Percentiles rank a stretch among this genome's conserved stretches.
phyloP scores from a whole-genome alignment of 64 coral and sea anemone genomes.

The Exaiptasia diaphana region DNA sequence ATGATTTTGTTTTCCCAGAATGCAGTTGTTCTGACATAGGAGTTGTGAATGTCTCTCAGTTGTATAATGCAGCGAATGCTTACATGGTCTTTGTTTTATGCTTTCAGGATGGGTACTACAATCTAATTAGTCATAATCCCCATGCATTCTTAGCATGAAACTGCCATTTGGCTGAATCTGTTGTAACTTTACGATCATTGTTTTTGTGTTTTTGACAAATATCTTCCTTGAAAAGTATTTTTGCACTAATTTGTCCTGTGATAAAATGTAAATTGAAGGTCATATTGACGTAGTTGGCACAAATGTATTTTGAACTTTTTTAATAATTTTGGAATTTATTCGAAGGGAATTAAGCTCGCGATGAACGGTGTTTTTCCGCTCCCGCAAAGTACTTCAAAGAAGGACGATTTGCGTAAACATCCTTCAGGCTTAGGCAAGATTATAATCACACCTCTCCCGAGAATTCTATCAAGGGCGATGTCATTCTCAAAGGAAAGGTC shows the following conservation, averaged over 20 bases:
- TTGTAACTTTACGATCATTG: constrained; percentile 63
- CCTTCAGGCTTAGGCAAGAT: constrained; percentile 63
- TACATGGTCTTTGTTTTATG: neutral
- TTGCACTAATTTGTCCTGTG: too few species aligned
- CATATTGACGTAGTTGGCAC: neutral
- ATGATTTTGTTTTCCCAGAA: constrained; percentile 19
- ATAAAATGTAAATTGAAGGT: too few species aligned
- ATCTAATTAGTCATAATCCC: constrained; percentile 56
- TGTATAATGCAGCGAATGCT: constrained; percentile 61
- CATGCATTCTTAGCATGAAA: constrained; percentile 53
- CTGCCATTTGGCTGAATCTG: constrained; percentile 70
- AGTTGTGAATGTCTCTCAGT: constrained; percentile 51
- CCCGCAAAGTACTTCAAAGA: constrained; percentile 64
- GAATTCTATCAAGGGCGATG: constrained; percentile 57
- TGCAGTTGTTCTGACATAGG: constrained; percentile 59
- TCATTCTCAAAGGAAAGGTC: constrained; percentile 73
- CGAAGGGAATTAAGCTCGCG: neutral
- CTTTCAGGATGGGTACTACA: constrained; percentile 77
- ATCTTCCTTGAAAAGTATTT: too few species aligned
- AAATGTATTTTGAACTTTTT: neutral
- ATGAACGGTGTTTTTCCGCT: constrained; percentile 75
- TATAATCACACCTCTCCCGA: constrained; percentile 25
- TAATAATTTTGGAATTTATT: constrained; percentile 5
- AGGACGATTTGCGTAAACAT: constrained; percentile 69
- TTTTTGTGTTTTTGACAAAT: too few species aligned